phyloP scores from a whole-genome alignment of 2,113 vertebrate species.

The Prunella himalayana region DNA sequence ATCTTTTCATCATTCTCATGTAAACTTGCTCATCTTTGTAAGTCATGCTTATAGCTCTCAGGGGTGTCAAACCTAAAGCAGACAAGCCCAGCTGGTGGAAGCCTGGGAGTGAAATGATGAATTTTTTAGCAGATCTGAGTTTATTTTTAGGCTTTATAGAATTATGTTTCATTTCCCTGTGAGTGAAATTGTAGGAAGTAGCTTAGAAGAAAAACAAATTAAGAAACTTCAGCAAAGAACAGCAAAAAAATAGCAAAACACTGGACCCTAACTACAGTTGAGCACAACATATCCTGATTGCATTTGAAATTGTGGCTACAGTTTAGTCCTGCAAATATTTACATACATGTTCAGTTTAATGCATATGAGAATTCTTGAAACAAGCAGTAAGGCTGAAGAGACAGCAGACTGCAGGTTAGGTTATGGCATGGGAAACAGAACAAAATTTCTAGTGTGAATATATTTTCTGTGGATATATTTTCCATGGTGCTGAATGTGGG shows the following conservation, averaged over 20 bases:
- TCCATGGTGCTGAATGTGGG: background rate
- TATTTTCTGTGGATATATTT: background rate
- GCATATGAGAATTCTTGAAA: background rate
- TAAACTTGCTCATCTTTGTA: slow-evolving; percentile 56
- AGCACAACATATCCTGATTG: background rate
- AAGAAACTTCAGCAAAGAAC: background rate
- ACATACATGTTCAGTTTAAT: background rate
- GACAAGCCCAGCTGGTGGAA: slow-evolving; percentile 72
- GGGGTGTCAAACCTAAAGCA: slow-evolving; percentile 62
- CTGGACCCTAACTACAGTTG: background rate
- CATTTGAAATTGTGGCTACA: background rate
- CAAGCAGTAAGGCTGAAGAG: background rate
- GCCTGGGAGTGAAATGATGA: slow-evolving; percentile 64
- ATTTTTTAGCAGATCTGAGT: slow-evolving; percentile 70
- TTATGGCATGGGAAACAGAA: background rate
- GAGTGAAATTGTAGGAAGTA: slow-evolving; percentile 60
- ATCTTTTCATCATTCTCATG: slow-evolving; percentile 35
- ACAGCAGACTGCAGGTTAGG: background rate
- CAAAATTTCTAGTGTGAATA: background rate
- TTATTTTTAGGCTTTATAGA: slow-evolving; percentile 72
- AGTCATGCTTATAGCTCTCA: slow-evolving; percentile 62
- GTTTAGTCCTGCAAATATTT: background rate
- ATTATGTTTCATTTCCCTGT: slow-evolving; percentile 66
- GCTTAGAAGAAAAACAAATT: slow-evolving; percentile 19
- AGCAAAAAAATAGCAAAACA: background rate